Evolutionary conservation across 2,797 vertebrate species (phyloP).

Genomic region (Staurois parvus): DNA sequence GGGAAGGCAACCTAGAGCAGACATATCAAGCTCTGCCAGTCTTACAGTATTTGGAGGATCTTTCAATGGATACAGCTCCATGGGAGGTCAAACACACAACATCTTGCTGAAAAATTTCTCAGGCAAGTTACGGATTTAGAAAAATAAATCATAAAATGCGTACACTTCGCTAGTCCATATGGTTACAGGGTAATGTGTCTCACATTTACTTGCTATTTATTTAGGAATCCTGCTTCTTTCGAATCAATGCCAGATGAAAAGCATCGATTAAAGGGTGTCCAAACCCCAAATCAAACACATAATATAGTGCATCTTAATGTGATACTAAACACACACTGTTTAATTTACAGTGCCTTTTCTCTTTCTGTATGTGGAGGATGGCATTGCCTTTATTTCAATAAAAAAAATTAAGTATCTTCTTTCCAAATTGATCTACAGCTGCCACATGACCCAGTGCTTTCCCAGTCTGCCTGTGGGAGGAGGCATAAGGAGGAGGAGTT

Average conservation of each 20-base stretch:
- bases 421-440: too few relatives aligned
- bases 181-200: not conserved
- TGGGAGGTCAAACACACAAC: conserved; percentile 24
- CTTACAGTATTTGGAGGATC: conserved; percentile 30
- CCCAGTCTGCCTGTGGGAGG: too few relatives aligned
- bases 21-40: conserved; percentile 23
- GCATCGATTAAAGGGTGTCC: not conserved
- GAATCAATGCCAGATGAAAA: not conserved
- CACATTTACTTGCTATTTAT: not conserved
- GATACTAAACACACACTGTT: too few relatives aligned
- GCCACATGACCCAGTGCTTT: too few relatives aligned
- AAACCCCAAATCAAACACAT: not conserved
- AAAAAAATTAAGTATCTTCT: too few relatives aligned
- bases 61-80: conserved; percentile 19
- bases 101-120: conserved; percentile 3
- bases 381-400: too few relatives aligned
- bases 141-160: conserved; percentile 13
- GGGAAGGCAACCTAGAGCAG: conserved; percentile 37
- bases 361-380: too few relatives aligned
- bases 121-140: conserved; percentile 7
- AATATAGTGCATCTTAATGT: not conserved
- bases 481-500: too few relatives aligned
- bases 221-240: not conserved
- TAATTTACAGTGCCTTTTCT: too few relatives aligned
- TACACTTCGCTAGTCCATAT: not conserved